Percentiles rank a stretch among this genome's conserved stretches.
These are phyloP conservation scores for Chaetodon trifasciatus DNA, from an alignment of 2,797 vertebrate species.

Conservation along the genomic window DNA sequence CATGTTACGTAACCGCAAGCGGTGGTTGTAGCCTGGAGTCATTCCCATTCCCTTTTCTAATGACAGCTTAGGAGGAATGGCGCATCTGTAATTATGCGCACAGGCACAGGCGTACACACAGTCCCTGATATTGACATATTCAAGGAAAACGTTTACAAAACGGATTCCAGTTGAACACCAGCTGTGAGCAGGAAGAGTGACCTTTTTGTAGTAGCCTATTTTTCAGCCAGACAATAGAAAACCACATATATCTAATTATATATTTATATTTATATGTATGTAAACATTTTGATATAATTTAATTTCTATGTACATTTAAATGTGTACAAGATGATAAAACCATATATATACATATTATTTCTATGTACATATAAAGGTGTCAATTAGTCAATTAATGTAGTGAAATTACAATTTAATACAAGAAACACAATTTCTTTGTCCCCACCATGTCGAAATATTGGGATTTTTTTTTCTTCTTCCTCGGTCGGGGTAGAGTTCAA, in stretches of 20 bases:
- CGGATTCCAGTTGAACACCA: slow-evolving; percentile 49
- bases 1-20: slow-evolving; percentile 78
- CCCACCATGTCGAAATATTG: neutral
- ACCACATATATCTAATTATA: neutral
- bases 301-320: too few species aligned
- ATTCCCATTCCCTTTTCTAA: slow-evolving; percentile 83
- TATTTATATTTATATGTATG: too few species aligned
- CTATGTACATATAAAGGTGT: neutral
- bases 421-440: neutral
- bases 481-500: slow-evolving; percentile 54
- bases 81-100: slow-evolving; percentile 82
- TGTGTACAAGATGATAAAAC: too few species aligned
- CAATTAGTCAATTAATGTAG: too few species aligned
- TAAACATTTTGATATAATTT: too few species aligned
- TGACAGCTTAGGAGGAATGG: slow-evolving; percentile 76
- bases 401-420: neutral
- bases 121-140: slow-evolving; percentile 67
- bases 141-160: slow-evolving; percentile 62
- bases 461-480: neutral
- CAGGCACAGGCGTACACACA: slow-evolving; percentile 64
- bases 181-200: slow-evolving; percentile 54
- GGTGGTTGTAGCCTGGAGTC: slow-evolving; percentile 81
- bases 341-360: too few species aligned
- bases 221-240: slow-evolving; percentile 35
- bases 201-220: slow-evolving; percentile 11